phyloP scores from a whole-genome alignment of 1,140 invertebrate genomes.

The Tribolium castaneum region DNA sequence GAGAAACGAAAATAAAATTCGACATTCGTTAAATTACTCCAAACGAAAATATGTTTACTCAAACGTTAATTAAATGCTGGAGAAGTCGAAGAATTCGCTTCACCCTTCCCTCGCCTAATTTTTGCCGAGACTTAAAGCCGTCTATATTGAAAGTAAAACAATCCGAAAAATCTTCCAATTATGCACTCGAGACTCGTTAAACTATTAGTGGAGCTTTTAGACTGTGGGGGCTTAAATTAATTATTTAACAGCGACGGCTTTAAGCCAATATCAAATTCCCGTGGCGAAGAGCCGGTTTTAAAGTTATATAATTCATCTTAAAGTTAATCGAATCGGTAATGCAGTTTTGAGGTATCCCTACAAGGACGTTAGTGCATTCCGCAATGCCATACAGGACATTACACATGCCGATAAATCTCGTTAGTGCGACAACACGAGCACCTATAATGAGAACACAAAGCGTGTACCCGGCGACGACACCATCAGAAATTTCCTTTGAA shows the following conservation, averaged over 20 bases:
- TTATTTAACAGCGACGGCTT: slow-evolving; percentile 14
- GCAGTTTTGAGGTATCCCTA: slow-evolving; percentile 14
- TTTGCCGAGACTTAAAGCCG: background rate
- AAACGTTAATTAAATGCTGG: slow-evolving; percentile 11
- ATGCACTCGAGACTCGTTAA: slow-evolving; percentile 18
- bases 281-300: background rate
- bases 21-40: background rate
- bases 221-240: slow-evolving; percentile 13
- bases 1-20: background rate
- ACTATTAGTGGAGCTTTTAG: slow-evolving; percentile 13
- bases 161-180: slow-evolving; percentile 29
- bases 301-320: slow-evolving; percentile 15
- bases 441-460: background rate
- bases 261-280: slow-evolving; percentile 20
- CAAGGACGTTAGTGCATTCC: slow-evolving; percentile 14
- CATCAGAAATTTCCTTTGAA: background rate
- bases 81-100: background rate
- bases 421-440: background rate
- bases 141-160: slow-evolving; percentile 17
- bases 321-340: slow-evolving; percentile 16
- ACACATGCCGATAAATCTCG: slow-evolving; percentile 2
- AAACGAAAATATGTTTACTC: background rate
- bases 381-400: background rate
- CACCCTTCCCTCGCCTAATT: background rate
- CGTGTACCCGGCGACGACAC: background rate